These are phyloP conservation scores for Thalpophila matura DNA, from an alignment of 2,888 invertebrate genomes.

Conservation along the genomic window DNA sequence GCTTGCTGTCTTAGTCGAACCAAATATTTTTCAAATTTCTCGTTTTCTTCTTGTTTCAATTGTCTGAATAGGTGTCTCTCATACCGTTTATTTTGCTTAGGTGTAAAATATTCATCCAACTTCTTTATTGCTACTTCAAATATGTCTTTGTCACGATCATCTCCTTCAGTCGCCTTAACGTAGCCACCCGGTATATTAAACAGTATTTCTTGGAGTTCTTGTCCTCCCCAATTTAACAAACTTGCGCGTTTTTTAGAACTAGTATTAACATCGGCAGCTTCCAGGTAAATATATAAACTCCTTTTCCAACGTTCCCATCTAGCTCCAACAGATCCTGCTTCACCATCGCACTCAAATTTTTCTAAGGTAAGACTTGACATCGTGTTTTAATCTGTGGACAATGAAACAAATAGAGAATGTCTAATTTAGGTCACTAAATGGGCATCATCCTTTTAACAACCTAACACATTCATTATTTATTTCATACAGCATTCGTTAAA, in stretches of 20 bases:
- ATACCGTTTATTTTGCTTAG: constrained; percentile 35
- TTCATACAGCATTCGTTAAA: too few relatives aligned
- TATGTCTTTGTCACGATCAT: not conserved
- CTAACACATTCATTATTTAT: too few relatives aligned
- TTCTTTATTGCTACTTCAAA: constrained; percentile 29
- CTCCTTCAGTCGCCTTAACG: not conserved
- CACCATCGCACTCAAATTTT: constrained; percentile 28
- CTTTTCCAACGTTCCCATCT: constrained; percentile 32
- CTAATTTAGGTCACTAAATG: not conserved
- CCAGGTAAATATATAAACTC: constrained; percentile 14
- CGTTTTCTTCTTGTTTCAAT: constrained; percentile 46
- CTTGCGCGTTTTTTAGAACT: constrained; percentile 10
- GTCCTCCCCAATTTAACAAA: constrained; percentile 15
- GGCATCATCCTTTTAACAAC: not conserved
- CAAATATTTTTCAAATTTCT: constrained; percentile 58
- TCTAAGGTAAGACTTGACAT: constrained; percentile 14
- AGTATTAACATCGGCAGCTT: constrained; percentile 12
- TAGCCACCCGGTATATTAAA: constrained; percentile 30
- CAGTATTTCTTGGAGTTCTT: constrained; percentile 18
- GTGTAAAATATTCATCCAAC: constrained; percentile 36
- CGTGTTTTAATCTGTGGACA: not conserved
- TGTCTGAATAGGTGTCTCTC: constrained; percentile 47
- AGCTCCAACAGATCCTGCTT: constrained; percentile 6
- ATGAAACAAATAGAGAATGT: not conserved
- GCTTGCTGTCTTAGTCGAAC: constrained; percentile 50